These are phyloP conservation scores for Caenorhabditis wallacei DNA, from an alignment of 2,888 invertebrate species.

Conservation along the genomic window DNA sequence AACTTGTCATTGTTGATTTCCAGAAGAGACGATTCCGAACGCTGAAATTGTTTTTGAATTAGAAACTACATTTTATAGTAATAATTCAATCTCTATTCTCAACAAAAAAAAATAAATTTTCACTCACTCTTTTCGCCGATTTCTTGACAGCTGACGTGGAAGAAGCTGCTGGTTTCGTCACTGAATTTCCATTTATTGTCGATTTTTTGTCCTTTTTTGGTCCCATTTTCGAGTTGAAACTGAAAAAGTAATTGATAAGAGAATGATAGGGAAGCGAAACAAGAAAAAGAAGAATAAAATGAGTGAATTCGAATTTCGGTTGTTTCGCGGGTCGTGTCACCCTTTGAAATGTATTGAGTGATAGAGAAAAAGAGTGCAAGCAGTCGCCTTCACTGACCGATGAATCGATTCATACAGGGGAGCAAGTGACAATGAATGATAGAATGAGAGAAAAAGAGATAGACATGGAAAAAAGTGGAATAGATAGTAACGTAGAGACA, in stretches of 20 bases:
- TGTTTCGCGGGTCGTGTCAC: slow-evolving; percentile 6
- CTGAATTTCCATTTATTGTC: neutral
- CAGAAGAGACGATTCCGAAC: slow-evolving; percentile 1
- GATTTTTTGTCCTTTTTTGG: neutral
- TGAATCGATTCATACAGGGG: neutral
- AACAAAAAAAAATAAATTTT: too few species aligned
- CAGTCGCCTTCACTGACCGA: neutral
- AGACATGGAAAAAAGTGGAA: neutral
- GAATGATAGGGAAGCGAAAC: neutral
- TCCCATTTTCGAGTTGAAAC: neutral
- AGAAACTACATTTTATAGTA: too few species aligned
- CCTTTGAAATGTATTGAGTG: neutral
- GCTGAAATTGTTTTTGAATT: neutral
- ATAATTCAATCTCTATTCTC: too few species aligned
- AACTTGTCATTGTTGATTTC: slow-evolving; percentile 8
- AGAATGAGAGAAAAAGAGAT: neutral
- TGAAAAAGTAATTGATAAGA: neutral
- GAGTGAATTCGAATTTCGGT: slow-evolving; percentile 16
- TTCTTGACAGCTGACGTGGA: neutral
- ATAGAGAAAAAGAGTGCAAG: slow-evolving; percentile 1
- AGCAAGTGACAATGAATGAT: neutral
- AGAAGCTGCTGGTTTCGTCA: neutral
- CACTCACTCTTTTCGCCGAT: slow-evolving; percentile 11
- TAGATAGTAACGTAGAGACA: slow-evolving; percentile 9
- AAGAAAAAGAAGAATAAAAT: neutral